Base-by-base conservation (phyloP, 2,888 invertebrate species). In the Netelia fuscicornis region DNA sequence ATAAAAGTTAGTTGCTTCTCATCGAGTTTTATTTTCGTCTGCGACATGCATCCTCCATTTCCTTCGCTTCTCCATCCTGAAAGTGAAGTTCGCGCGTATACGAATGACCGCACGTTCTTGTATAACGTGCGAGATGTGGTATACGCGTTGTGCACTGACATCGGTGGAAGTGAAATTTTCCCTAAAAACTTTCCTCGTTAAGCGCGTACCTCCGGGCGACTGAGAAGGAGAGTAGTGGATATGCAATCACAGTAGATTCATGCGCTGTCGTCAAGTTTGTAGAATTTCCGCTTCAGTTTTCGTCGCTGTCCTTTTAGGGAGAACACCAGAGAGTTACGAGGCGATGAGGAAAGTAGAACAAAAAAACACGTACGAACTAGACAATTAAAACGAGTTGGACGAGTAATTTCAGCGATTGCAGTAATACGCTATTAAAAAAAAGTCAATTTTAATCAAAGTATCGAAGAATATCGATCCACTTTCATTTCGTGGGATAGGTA, bases 171-270 rank as follows among this genome's bases (percentile, higher is more conserved):
- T 54, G 72, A 54, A 30, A 81, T 84, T 75, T 77, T 67, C 25
- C 23, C 42, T 23, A 42, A 54, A 84, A 84, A 84, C 60, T 84
- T 84, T 81, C 52, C 80, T 84, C 84, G 84, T 84, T 84, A 84
- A 81, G 60, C 80, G 70, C 82, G 67, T 67, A 58, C 48, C 84
- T 84, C 60, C 70, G 58, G 58, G 56, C 71, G n/a, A 71, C 71
- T 11, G 74, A 62, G 54, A 11, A 64, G 42, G 62, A 60, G 72
- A 37, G 58, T 37, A 23, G 20, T 54, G 48, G n/a, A 48, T 71
- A 30, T 58, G 67, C 60, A 52, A 72, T 81, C 56, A 60, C 65
- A 60, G 72, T 70, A 72, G 58, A 52, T 84, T 68, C 37, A 20
- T 60, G 23, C 54, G 42, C 52, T 76, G 67, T 70, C 60, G 64